A percentile compares a stretch with the other conserved stretches of the same genome.
phyloP scores from a whole-genome alignment of 2,113 vertebrate genomes.

The Hydropotes inermis region DNA sequence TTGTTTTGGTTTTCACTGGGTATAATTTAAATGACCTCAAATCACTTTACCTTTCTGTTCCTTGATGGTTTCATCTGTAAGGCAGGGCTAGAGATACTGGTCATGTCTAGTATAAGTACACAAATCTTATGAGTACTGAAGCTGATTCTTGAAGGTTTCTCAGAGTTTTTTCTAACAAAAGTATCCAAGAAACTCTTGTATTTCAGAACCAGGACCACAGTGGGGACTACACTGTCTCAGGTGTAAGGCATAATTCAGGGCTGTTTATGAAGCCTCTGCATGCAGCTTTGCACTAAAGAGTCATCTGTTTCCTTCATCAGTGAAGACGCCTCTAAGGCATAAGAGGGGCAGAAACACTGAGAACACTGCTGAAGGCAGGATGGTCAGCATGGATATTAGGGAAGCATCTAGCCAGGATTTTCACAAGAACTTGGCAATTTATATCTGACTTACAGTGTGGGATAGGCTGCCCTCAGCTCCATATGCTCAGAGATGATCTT shows the following conservation, averaged over 20 bases:
- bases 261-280: neutral
- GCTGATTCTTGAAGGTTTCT: neutral
- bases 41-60: neutral
- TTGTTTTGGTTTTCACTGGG: neutral
- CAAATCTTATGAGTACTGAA: neutral
- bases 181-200: neutral
- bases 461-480: neutral
- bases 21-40: neutral
- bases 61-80: neutral
- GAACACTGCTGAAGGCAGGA: neutral
- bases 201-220: neutral
- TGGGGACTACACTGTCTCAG: neutral
- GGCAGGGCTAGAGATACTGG: neutral
- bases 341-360: neutral
- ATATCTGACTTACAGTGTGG: neutral
- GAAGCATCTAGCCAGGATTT: neutral
- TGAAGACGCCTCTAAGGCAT: neutral
- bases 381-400: neutral
- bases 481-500: neutral
- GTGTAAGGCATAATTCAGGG: neutral
- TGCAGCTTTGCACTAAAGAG: neutral
- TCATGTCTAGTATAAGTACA: neutral
- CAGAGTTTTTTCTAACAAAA: slow-evolving; percentile 13
- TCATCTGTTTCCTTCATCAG: neutral
- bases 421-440: neutral